Evolutionary conservation across 2,797 vertebrate species (phyloP), one percentile per base, ranked within the genome.

Genomic region (Myoxocephalus aenaeus): DNA sequence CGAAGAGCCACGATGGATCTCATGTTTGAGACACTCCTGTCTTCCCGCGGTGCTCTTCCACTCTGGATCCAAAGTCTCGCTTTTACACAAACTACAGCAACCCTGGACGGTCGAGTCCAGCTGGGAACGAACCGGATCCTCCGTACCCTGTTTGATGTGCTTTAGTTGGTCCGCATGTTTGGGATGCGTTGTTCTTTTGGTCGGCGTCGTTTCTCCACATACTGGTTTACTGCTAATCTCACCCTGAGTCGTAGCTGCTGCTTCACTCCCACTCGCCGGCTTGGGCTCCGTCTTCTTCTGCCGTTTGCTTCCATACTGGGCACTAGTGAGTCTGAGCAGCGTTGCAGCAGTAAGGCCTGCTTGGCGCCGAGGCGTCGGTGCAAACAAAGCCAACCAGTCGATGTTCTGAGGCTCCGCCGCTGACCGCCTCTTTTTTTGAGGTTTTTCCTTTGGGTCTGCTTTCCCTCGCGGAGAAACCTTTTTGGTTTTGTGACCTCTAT

Each of bases 341-440:
- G 97, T 96, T 0, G 96, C 97, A 0, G 98, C 98, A 0, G 97
- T 99, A 69, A 99, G 96, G 84, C 98, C 98, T 2, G 98, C 98
- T 93, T 99, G 93, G 73, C 98, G 97, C 78, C 97, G 96, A 34
- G 98, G 98, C 53, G 97, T 96, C 0, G 95, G 95, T 1, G 93
- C 83, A 12, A 95, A 83, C 76, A 96, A 79, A 79, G 85, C 90
- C 76, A 93, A 83, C 90, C 92, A 94, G 88, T 95, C 93, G 0
- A 94, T 85, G 69, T 77, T 65, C 69, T 88, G 88, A n/a, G 88
- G 58, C 50, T 92, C 78, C 11, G 32, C 79, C 59, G 81, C 79
- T 18, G 94, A 83, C 66, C 90, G 92, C 87, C 88, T 94, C 48
- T 48, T 51, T 72, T 91, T 93, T 82, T 93, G 93, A 20, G 79